A percentile compares a stretch with the other conserved stretches of the same genome.
These are phyloP conservation scores for Melanostoma mellinum DNA, from an alignment of 2,888 invertebrate species.

Conservation along the genomic window DNA sequence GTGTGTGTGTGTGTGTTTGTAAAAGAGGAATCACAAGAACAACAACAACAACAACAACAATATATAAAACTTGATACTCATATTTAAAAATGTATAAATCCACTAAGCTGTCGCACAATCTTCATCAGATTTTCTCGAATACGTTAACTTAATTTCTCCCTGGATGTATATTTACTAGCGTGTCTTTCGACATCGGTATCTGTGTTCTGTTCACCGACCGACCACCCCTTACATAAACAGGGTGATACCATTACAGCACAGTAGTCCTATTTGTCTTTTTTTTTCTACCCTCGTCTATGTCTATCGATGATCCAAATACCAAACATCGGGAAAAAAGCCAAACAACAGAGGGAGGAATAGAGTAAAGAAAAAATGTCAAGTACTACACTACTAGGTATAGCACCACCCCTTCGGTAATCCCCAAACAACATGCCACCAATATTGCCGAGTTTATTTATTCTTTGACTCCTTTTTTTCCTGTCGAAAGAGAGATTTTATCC, in stretches of 20 bases:
- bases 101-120: constrained; percentile 49
- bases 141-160: constrained; percentile 65
- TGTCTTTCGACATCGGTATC: constrained; percentile 19
- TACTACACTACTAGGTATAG: constrained; percentile 24
- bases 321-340: constrained; percentile 55
- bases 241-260: constrained; percentile 58
- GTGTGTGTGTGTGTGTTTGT: constrained; percentile 46
- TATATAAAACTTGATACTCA: constrained; percentile 43
- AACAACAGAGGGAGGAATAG: constrained; percentile 12
- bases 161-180: constrained; percentile 62
- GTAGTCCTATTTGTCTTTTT: constrained; percentile 44
- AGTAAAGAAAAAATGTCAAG: constrained; percentile 59
- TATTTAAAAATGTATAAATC: constrained; percentile 63
- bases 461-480: constrained; percentile 49
- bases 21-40: constrained; percentile 11
- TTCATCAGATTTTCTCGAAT: constrained; percentile 57
- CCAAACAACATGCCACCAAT: constrained; percentile 64
- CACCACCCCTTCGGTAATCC: constrained; percentile 47
- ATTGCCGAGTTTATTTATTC: constrained; percentile 67
- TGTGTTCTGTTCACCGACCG: not conserved
- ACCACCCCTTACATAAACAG: constrained; percentile 13
- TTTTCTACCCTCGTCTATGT: constrained; percentile 43
- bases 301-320: constrained; percentile 70
- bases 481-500: constrained; percentile 54
- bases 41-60: constrained; percentile 33